These are phyloP conservation scores for Pavo muticus DNA, from an alignment of 2,113 vertebrate genomes.

Conservation along the genomic window DNA sequence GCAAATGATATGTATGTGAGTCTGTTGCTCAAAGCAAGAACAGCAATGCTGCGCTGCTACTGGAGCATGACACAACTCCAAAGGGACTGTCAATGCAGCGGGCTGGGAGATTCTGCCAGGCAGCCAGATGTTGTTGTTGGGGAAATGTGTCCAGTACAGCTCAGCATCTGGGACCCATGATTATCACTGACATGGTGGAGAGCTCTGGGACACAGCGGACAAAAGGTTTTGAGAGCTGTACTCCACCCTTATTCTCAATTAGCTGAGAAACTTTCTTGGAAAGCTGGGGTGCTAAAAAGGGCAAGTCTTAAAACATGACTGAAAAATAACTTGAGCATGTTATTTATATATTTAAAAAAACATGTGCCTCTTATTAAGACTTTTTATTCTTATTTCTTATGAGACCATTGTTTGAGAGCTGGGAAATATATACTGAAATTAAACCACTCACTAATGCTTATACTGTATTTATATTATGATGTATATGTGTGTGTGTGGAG, in stretches of 20 bases:
- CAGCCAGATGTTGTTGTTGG: slow-evolving; percentile 56
- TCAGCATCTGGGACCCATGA: background rate
- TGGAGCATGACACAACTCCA: slow-evolving; percentile 22
- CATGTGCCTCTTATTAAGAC: background rate
- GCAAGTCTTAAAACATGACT: background rate
- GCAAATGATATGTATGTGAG: background rate
- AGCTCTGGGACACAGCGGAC: background rate
- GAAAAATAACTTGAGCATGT: slow-evolving; percentile 11
- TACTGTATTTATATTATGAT: background rate
- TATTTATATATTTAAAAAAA: slow-evolving; percentile 42
- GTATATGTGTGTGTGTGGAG: fast-evolving
- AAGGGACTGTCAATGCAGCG: slow-evolving; percentile 17
- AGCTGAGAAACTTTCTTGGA: background rate
- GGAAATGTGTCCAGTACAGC: background rate
- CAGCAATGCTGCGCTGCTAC: background rate
- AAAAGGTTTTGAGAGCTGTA: background rate
- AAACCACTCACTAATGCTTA: slow-evolving; percentile 1
- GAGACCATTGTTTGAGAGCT: slow-evolving; percentile 2
- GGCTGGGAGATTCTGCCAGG: slow-evolving; percentile 38
- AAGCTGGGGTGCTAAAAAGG: background rate
- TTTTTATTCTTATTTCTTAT: slow-evolving; percentile 24
- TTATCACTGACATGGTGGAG: slow-evolving; percentile 5
- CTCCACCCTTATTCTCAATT: slow-evolving; percentile 15
- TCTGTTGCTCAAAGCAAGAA: background rate
- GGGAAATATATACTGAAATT: slow-evolving; percentile 21